Base-by-base conservation (phyloP, 2,113 vertebrate species). In the Myodes glareolus region DNA sequence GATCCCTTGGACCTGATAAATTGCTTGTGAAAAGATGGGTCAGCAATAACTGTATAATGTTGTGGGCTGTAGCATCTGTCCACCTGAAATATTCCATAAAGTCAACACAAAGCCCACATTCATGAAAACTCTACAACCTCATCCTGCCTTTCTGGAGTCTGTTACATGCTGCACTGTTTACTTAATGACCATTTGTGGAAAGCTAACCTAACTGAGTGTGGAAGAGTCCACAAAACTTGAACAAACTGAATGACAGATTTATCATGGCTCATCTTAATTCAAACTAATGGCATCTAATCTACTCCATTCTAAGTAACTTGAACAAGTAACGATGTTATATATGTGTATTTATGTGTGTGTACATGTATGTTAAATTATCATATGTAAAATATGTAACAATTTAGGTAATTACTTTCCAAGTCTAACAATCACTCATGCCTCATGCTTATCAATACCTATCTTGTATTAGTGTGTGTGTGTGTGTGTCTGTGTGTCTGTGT, bases 221-320 rank as follows among this genome's bases (percentile, higher is more conserved):
- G 9, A 61, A 42, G 58, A 76, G 3, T 0, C 42, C 84, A 27
- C 0, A 1, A 70, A 52, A 72, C 4, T 29, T 5, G 47, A 67
- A 12, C 5, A 87, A 90, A 55, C 14, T 67, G 16, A 95, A 72
- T 36, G 16, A n/a, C 0, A 17, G 33, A 65, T n/a, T 25, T 27
- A 29, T 29, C 16, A 23, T 39, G 70, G 42, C 42, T 39, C 55
- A 31, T 33, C 82, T 68, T n/a, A 50, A 77, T 2, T 75, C 2
- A 2, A 9, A 50, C 1, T 68, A 9, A 65, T 67, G 25, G 3
- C 2, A 4, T 19, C 1, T 47, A 2, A 8, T 81, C 12, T 75
- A 16, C 31, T 39, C 3, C 16, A n/a, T 63, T 76, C 8, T 61
- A 36, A 14, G 3, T 11, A 55, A 77, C 33, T 76, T 72, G 42